phyloP scores from a whole-genome alignment of 2,888 invertebrate species.

The Hecatera dysodea region DNA sequence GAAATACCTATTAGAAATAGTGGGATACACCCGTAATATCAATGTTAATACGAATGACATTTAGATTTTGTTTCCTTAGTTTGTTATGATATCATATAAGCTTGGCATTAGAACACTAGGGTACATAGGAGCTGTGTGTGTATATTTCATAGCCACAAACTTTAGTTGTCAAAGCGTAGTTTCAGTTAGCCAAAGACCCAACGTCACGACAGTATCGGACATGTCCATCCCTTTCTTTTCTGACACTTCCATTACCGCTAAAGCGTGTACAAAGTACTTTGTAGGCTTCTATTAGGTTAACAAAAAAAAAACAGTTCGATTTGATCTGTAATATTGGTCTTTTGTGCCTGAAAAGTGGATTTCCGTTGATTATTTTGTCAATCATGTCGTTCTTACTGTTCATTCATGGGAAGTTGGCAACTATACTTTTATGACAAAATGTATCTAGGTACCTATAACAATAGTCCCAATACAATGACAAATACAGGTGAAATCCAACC shows the following conservation, averaged over 20 bases:
- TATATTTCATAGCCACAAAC: background rate
- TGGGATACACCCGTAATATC: too few relatives aligned
- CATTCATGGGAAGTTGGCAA: too few relatives aligned
- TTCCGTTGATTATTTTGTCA: background rate
- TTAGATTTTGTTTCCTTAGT: conserved; percentile 15
- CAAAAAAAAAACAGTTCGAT: conserved; percentile 11
- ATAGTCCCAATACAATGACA: too few relatives aligned
- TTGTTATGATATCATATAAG: background rate
- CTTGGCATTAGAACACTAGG: background rate
- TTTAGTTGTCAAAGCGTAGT: background rate
- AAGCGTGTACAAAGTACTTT: background rate
- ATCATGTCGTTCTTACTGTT: background rate
- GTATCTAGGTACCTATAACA: too few relatives aligned
- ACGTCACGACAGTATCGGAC: background rate
- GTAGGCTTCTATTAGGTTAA: background rate
- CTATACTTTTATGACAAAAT: too few relatives aligned
- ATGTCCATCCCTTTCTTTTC: conserved; percentile 3
- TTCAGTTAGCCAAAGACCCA: conserved; percentile 2
- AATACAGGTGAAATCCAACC: background rate
- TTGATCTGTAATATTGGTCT: background rate
- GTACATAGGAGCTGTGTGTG: background rate
- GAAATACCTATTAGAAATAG: too few relatives aligned
- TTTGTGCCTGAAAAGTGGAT: background rate
- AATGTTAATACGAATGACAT: background rate
- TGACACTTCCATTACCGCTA: conserved; percentile 13